Conservation (phyloP, 2,888 invertebrate species). For the Ormyrus nitidulus region DNA sequence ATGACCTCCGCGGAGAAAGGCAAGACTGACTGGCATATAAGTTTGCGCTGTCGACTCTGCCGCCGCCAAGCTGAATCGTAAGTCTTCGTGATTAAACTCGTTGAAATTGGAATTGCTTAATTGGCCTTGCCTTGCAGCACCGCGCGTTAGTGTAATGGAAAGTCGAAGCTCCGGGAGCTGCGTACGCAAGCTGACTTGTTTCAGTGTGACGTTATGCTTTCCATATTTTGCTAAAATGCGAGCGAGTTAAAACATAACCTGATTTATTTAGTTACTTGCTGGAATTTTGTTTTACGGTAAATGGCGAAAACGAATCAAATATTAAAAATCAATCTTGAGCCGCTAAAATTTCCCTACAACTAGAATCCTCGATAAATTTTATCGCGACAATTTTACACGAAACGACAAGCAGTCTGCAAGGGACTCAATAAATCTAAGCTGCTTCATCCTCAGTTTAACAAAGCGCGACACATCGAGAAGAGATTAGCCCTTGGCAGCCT, state of each 20-base stretch:
- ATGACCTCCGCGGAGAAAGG: not conserved
- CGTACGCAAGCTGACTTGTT: not conserved
- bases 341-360: no score
- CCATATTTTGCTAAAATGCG: no score
- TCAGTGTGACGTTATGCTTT: not conserved
- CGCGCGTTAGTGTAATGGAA: slow-evolving; percentile 31
- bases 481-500: slow-evolving; percentile 64
- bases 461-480: slow-evolving; percentile 62
- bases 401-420: not conserved
- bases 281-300: no score
- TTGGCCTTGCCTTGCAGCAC: slow-evolving; percentile 33
- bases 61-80: slow-evolving; percentile 9
- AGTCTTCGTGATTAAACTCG: slow-evolving; percentile 55
- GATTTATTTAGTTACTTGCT: no score
- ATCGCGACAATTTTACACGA: slow-evolving; percentile 1
- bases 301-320: no score
- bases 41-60: not conserved
- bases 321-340: no score
- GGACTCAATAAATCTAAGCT: slow-evolving; percentile 39
- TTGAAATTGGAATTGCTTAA: slow-evolving; percentile 58
- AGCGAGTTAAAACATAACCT: no score
- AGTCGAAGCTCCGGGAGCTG: slow-evolving; percentile 6
- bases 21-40: slow-evolving; percentile 2
- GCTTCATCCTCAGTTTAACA: slow-evolving; percentile 25
- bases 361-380: slow-evolving; percentile 7